phyloP scores from a whole-genome alignment of 2,113 vertebrate genomes.

The Riparia riparia region DNA sequence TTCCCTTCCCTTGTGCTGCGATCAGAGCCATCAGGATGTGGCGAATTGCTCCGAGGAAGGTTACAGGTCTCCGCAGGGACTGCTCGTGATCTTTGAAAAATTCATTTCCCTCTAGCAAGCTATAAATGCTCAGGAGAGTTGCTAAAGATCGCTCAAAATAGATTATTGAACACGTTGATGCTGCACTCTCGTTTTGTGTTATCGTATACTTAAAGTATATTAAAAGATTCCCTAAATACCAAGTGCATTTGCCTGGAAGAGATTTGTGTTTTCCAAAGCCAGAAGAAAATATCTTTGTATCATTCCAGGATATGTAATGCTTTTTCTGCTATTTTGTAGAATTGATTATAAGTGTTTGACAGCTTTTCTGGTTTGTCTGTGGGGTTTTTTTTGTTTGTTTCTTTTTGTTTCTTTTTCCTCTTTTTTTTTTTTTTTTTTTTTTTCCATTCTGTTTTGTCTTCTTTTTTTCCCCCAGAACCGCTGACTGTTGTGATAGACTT shows the following conservation, averaged over 20 bases:
- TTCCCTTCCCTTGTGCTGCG: neutral
- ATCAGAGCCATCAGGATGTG: slow-evolving; percentile 43
- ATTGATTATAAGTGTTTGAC: neutral
- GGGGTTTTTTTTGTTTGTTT: neutral
- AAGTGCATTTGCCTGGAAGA: neutral
- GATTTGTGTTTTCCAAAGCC: slow-evolving; percentile 11
- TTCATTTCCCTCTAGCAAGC: slow-evolving; percentile 50
- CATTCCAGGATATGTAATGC: neutral
- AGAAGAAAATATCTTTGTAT: neutral
- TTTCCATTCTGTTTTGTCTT: too few species aligned
- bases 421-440: neutral
- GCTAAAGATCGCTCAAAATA: slow-evolving; percentile 62
- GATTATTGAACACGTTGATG: slow-evolving; percentile 33
- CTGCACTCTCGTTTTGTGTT: neutral
- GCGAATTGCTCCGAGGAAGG: slow-evolving; percentile 60
- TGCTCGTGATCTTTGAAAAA: slow-evolving; percentile 63
- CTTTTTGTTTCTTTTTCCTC: too few species aligned
- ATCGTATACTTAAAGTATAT: slow-evolving; percentile 22
- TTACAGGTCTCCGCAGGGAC: slow-evolving; percentile 68
- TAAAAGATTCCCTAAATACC: slow-evolving; percentile 56
- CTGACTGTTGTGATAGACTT: neutral
- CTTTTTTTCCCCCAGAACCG: neutral
- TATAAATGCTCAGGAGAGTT: slow-evolving; percentile 43
- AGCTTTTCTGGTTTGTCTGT: too few species aligned
- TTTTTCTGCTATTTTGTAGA: neutral